Evolutionary conservation across 2,113 vertebrate genomes (phyloP), one percentile per base, ranked within the genome.

Genomic region (Petroica traversi): DNA sequence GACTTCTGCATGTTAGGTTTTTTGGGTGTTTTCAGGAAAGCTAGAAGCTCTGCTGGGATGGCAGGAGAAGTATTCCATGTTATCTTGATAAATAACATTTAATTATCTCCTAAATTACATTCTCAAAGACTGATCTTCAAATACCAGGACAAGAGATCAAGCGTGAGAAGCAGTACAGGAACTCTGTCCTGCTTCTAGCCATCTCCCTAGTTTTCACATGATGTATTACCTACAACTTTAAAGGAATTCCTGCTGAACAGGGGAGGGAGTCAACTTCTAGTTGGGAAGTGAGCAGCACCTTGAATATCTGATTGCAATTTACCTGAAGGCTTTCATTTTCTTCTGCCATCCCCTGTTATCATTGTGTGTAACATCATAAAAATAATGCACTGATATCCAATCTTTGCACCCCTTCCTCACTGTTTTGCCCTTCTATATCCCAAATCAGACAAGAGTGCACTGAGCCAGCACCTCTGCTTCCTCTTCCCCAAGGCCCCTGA

Each of bases 101-200:
- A 83, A 17, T 61, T 36, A 64, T 33, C 63, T 80, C 41, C 72
- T 76, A 69, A 64, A 79, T 40, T 74, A 68, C 52, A n/a, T 64
- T 88, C 67, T 88, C 72, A 49, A 71, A 80, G 41, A 40, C 58
- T 41, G 41, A 76, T 83, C 28, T 95, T 85, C n/a, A 64, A 63
- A 57, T 20, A 51, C 6, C 8, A 76, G 67, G 26, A 49, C 33
- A 71, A 17, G 18, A 95, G 31, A 61, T 23, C 19, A 85, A 93
- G 38, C 6, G 15, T 38, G 46, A 85, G 19, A 69, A 76, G 46
- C 34, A 49, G 63, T 14, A 54, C 1, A 78, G 74, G 34, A 81
- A 46, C 40, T 22, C 16, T 14, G 38, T 51, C 51, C 43, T 66
- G 29, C 41, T 84, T 33, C 41, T 38, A 49, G 28, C 12, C n/a